phyloP scores from a whole-genome alignment of 2,113 vertebrate genomes.

The Anguilla japonica region DNA sequence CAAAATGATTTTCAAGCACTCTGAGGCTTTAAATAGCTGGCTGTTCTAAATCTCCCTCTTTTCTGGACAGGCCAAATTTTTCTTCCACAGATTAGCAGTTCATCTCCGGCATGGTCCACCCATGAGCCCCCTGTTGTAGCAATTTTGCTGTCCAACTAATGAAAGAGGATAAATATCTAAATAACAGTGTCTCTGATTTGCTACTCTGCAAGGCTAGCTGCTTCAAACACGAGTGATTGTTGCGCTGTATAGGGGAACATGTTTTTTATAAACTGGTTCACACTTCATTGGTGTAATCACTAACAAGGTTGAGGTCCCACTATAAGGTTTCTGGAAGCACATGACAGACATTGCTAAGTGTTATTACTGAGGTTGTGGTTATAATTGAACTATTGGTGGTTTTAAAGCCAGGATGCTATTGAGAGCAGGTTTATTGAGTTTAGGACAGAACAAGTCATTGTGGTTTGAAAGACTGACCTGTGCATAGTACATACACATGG shows the following conservation, averaged over 20 bases:
- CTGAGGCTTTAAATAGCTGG: too few species aligned
- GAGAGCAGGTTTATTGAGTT: conserved; percentile 49
- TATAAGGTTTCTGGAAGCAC: neutral
- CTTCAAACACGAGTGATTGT: neutral
- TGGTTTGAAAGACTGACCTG: conserved; percentile 11
- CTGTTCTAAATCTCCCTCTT: too few species aligned
- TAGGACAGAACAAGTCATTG: conserved; percentile 58
- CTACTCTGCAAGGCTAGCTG: neutral
- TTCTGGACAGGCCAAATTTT: neutral
- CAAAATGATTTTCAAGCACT: too few species aligned
- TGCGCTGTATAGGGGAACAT: neutral
- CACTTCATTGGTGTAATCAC: neutral
- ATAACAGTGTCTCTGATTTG: neutral
- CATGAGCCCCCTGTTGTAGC: neutral
- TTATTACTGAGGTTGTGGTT: conserved; percentile 52
- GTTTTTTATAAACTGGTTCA: neutral
- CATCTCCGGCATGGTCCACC: too few species aligned
- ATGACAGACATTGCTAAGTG: conserved; percentile 55
- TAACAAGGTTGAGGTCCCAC: neutral
- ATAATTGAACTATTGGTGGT: conserved; percentile 45
- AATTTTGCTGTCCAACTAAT: neutral
- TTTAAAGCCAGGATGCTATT: conserved; percentile 30
- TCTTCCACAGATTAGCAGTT: neutral
- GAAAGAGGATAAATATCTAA: neutral
- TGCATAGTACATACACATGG: conserved; percentile 24